A percentile compares a stretch with the other conserved stretches of the same genome.
phyloP scores from a whole-genome alignment of 2,888 invertebrate genomes.

The Drosophila koepferae region DNA sequence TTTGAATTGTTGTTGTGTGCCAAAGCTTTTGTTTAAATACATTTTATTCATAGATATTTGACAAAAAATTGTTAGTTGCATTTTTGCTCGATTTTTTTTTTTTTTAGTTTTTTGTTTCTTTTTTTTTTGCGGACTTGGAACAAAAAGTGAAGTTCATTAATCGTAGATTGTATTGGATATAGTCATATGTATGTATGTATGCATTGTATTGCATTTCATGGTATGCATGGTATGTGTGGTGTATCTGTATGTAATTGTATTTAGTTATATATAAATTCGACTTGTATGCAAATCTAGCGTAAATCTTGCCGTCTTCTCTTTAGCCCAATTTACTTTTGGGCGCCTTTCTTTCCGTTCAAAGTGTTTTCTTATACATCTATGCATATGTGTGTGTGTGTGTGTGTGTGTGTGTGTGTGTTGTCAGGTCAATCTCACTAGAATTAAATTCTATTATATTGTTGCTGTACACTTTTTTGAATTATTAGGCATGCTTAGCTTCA shows the following conservation, averaged over 20 bases:
- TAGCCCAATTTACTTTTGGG: too few relatives aligned
- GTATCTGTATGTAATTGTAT: conserved; percentile 38
- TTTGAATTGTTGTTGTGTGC: conserved; percentile 72
- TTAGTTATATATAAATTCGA: conserved; percentile 78
- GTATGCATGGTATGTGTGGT: conserved; percentile 30
- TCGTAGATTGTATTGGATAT: conserved; percentile 51
- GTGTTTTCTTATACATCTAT: conserved; percentile 5
- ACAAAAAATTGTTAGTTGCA: conserved; percentile 26
- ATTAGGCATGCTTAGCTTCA: conserved; percentile 44
- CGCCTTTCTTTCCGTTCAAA: not conserved
- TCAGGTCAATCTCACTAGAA: conserved; percentile 49
- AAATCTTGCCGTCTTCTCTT: conserved; percentile 45
- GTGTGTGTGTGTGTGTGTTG: conserved; percentile 17
- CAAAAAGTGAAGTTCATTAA: conserved; percentile 41
- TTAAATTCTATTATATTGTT: conserved; percentile 48
- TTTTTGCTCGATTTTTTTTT: not conserved
- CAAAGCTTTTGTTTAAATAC: conserved; percentile 74
- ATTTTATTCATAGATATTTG: conserved; percentile 36
- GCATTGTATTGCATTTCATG: conserved; percentile 22
- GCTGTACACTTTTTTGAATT: conserved; percentile 53
- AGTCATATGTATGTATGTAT: conserved; percentile 46
- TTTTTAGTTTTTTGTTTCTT: too few relatives aligned
- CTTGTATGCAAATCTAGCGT: conserved; percentile 82
- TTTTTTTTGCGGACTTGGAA: conserved; percentile 45
- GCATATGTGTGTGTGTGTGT: conserved; percentile 2